Base-by-base conservation (phyloP, 2,888 invertebrate species). In the Zelleria hepariella region DNA sequence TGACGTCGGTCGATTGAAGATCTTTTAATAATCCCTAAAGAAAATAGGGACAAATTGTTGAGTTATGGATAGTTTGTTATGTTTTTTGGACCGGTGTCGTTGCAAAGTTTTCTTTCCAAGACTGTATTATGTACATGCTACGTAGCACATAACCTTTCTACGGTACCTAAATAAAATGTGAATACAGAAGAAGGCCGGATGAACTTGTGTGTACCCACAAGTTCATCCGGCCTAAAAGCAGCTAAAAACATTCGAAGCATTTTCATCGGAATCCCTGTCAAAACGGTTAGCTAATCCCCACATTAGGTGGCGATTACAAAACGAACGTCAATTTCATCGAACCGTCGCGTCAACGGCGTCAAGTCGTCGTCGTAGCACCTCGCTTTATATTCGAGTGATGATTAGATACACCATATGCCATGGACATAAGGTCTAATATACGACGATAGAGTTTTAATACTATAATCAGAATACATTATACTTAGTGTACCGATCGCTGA, bases 211-310 rank as follows among this genome's bases (percentile, higher is more conserved):
- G n/a, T n/a, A n/a, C n/a, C n/a, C n/a, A n/a, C n/a, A n/a, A n/a
- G n/a, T n/a, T n/a, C n/a, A n/a, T n/a, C n/a, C n/a, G n/a, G n/a
- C n/a, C n/a, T n/a, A n/a, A n/a, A n/a, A n/a, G n/a, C n/a, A n/a
- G 18, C 5, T 15, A 15, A 53, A 55, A 0, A 20, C 27, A 21
- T 6, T 32, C 27, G 20, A 54, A 32, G 79, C 82, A 81, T 70
- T 63, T 70, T 72, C 75, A 84, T 86, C 84, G 76, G 65, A 78
- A 83, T 82, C 80, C 77, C 78, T 85, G 86, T 86, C 87, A 84
- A 83, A 86, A 85, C 85, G 86, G 85, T 87, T 86, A 87, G 85
- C 80, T 86, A 83, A 87, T 82, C 82, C 75, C 78, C 73, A 77
- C 82, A 85, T 86, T 80, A 83, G 74, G 73, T 80, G 82, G 80